These are phyloP conservation scores for Pegoplata infirma DNA, from an alignment of 2,888 invertebrate species.

Conservation along the genomic window DNA sequence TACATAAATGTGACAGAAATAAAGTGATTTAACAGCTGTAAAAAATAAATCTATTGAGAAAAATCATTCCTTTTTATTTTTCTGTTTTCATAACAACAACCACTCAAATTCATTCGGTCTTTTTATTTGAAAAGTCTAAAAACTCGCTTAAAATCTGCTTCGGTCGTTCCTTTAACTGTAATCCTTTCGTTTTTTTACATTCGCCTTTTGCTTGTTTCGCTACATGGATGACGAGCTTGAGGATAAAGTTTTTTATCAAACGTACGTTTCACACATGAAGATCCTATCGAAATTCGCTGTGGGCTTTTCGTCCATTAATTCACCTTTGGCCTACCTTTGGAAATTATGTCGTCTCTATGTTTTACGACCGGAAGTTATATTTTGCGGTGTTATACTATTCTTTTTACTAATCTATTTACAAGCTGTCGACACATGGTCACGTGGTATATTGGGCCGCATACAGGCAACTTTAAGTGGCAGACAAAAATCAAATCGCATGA, in stretches of 20 bases:
- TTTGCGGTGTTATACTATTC: slow-evolving; percentile 85
- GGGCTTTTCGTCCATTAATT: slow-evolving; percentile 86
- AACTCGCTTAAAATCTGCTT: background rate
- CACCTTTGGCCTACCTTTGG: slow-evolving; percentile 87
- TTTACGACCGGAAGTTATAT: slow-evolving; percentile 88
- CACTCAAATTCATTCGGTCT: background rate
- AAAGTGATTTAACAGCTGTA: slow-evolving; percentile 45
- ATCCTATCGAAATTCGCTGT: slow-evolving; percentile 88
- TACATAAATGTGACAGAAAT: slow-evolving; percentile 29
- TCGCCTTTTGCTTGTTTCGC: slow-evolving; percentile 35
- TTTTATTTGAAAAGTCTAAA: background rate
- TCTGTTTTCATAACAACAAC: background rate
- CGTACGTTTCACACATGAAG: slow-evolving; percentile 91
- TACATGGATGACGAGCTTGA: slow-evolving; percentile 95
- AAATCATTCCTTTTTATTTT: slow-evolving; percentile 6
- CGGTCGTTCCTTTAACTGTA: background rate
- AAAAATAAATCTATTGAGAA: slow-evolving; percentile 15
- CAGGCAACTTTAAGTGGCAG: slow-evolving; percentile 75
- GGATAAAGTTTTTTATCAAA: slow-evolving; percentile 92
- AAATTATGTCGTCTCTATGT: slow-evolving; percentile 87
- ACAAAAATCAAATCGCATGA: slow-evolving; percentile 70
- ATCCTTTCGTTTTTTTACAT: slow-evolving; percentile 21
- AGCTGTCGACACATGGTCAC: slow-evolving; percentile 90
- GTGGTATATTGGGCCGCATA: slow-evolving; percentile 82
- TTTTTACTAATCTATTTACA: slow-evolving; percentile 89